Conservation (phyloP, 2,113 vertebrate species). For the Phoenicopterus ruber region DNA sequence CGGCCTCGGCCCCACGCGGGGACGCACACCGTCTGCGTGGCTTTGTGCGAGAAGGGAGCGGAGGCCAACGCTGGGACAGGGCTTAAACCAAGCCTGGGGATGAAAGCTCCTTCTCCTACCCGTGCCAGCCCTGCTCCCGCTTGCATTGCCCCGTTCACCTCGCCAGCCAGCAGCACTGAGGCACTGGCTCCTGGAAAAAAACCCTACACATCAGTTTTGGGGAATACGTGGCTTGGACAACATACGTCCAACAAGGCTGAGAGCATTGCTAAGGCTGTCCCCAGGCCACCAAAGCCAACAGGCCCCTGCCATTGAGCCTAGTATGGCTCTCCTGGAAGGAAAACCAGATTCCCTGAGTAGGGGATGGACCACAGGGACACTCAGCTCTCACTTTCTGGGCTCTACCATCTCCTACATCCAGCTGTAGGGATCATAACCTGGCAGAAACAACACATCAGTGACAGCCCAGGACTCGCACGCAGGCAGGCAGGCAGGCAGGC, state of each 20-base stretch:
- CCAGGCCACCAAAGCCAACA: neutral
- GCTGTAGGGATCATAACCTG: neutral
- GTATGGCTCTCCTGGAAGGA: neutral
- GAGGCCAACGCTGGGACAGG: neutral
- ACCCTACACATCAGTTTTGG: neutral
- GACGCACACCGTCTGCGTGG: fast-evolving
- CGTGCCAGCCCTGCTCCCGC: fast-evolving
- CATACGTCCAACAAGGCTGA: neutral
- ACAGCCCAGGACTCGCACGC: neutral
- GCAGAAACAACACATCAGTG: fast-evolving
- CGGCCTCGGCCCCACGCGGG: fast-evolving
- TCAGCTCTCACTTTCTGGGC: neutral
- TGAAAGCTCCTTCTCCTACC: neutral
- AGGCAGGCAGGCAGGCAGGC: neutral
- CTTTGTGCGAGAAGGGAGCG: neutral
- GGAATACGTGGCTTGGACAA: neutral
- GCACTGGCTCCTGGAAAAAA: neutral
- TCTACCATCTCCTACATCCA: neutral
- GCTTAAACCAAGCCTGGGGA: neutral
- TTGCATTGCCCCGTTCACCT: neutral
- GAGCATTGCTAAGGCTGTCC: neutral
- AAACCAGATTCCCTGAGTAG: neutral
- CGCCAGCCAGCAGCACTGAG: neutral
- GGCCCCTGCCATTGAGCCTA: fast-evolving
- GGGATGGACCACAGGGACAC: neutral